Conservation (phyloP, 2,113 vertebrate species). For the Salvelinus alpinus region DNA sequence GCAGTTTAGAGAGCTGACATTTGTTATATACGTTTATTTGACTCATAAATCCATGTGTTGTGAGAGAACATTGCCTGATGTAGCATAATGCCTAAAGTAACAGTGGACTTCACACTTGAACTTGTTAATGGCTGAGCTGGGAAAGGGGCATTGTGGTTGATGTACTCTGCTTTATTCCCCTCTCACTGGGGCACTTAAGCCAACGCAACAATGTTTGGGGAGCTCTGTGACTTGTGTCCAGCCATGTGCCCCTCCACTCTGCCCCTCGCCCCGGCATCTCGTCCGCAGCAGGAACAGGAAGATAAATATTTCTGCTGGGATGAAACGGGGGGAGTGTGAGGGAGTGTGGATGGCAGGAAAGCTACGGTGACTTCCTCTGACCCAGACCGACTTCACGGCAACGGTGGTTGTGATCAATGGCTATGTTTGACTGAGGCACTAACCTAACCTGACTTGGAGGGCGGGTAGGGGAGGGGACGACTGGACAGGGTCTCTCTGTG, state of each 20-base stretch:
- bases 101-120: neutral
- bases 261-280: neutral
- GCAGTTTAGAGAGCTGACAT: no score
- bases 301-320: slow-evolving; percentile 9
- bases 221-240: neutral
- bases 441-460: neutral
- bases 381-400: slow-evolving; percentile 11
- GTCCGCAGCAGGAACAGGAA: neutral
- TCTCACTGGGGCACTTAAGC: slow-evolving; percentile 12
- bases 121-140: slow-evolving; percentile 6
- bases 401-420: neutral
- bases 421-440: neutral
- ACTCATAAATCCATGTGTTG: no score
- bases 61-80: no score
- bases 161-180: no score
- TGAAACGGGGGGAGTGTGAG: neutral
- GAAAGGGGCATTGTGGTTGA: slow-evolving; percentile 21
- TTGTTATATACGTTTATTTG: no score
- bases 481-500: neutral
- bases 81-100: neutral
- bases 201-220: neutral
- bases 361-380: slow-evolving; percentile 1
- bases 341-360: neutral
- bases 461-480: no score
- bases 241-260: neutral